Conservation (phyloP, 2,888 invertebrate species). For the Drosophila fungiperda region DNA sequence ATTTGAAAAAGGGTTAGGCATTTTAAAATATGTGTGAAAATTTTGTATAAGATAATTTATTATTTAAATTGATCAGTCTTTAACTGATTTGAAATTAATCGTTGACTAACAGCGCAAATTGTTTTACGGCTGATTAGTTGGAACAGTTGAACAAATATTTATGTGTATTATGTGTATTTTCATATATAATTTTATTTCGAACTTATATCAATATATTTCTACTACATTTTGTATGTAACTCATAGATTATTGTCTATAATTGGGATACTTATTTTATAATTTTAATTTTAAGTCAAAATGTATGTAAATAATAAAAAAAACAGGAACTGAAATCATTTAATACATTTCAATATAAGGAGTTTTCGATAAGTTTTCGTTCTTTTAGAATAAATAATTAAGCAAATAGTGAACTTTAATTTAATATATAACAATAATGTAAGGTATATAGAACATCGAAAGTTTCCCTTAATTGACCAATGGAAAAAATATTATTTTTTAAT, state of each 20-base stretch:
- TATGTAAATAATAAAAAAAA: not conserved
- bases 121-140: not conserved
- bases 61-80: not conserved
- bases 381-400: not conserved
- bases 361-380: not conserved
- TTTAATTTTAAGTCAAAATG: not conserved
- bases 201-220: not conserved
- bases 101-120: not conserved
- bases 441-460: not conserved
- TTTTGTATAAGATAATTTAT: not conserved
- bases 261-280: not conserved
- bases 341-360: not conserved
- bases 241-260: not conserved
- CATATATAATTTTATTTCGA: not conserved
- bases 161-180: not conserved
- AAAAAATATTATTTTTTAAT: not conserved
- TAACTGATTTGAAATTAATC: not conserved
- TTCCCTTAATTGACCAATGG: no score
- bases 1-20: not conserved
- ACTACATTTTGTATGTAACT: no score
- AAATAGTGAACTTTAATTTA: not conserved
- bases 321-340: not conserved
- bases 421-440: not conserved
- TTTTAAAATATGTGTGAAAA: not conserved
- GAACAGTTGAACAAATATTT: not conserved